Conservation (phyloP, 1,140 invertebrate genomes). For the Camponotus vicinus region DNA sequence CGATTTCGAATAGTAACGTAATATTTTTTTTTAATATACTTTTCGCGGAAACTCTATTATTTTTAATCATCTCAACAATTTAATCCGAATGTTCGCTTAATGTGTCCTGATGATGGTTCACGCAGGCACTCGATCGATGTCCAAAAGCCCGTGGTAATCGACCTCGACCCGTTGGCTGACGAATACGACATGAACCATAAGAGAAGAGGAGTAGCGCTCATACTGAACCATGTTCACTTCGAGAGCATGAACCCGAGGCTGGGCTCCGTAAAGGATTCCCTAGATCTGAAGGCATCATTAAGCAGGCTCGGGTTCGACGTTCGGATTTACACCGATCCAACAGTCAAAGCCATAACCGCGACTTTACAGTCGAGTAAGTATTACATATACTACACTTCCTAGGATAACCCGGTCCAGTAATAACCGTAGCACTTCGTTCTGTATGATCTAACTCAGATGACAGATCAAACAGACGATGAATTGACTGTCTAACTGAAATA, state of each 20-base stretch:
- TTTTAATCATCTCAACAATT: neutral
- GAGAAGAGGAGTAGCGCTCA: conserved; percentile 89
- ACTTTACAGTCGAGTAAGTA: conserved; percentile 85
- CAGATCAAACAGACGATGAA: conserved; percentile 16
- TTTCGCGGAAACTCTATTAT: too few relatives aligned
- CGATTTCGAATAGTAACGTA: neutral
- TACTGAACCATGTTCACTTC: conserved; percentile 90
- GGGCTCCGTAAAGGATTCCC: conserved; percentile 85
- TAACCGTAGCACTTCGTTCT: neutral
- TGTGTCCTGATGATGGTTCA: neutral
- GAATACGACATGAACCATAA: conserved; percentile 89
- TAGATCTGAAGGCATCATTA: conserved; percentile 79
- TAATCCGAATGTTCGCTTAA: neutral
- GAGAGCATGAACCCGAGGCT: conserved; percentile 78
- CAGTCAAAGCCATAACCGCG: conserved; percentile 83
- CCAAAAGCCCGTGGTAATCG: neutral
- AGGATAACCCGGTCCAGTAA: neutral
- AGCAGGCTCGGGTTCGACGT: conserved; percentile 88
- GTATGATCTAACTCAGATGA: neutral
- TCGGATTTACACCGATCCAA: conserved; percentile 86
- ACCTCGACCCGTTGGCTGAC: conserved; percentile 72
- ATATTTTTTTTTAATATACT: neutral
- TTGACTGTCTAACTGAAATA: neutral
- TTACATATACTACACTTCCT: too few relatives aligned
- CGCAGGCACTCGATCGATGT: neutral